phyloP scores from a whole-genome alignment of 2,888 invertebrate species.

The Drosophila aldrichi region DNA sequence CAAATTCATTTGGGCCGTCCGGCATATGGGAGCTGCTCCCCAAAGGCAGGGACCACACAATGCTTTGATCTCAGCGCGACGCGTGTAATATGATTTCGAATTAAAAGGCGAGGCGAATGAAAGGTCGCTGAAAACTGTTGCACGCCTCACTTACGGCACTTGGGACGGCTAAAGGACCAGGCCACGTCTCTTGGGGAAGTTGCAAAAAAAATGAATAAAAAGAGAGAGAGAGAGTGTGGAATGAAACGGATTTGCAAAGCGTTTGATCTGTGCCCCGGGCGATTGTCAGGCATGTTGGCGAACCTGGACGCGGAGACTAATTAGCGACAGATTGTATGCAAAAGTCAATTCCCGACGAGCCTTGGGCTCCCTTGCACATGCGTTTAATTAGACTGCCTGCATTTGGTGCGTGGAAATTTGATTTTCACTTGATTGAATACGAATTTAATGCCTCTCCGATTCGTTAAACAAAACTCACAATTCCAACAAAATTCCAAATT shows the following conservation, averaged over 20 bases:
- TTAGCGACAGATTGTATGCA: slow-evolving; percentile 37
- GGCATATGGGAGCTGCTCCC: slow-evolving; percentile 4
- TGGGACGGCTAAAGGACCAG: neutral
- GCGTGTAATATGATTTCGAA: slow-evolving; percentile 23
- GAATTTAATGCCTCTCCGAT: slow-evolving; percentile 56
- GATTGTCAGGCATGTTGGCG: slow-evolving; percentile 56
- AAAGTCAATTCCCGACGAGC: neutral
- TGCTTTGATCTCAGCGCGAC: slow-evolving; percentile 49
- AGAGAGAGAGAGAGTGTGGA: neutral
- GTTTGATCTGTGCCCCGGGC: slow-evolving; percentile 66
- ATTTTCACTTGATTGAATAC: slow-evolving; percentile 59
- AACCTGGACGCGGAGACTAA: slow-evolving; percentile 42
- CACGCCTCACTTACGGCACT: slow-evolving; percentile 1
- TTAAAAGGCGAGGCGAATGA: slow-evolving; percentile 1
- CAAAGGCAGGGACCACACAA: slow-evolving; percentile 3
- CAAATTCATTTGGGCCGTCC: neutral
- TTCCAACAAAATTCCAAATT: neutral
- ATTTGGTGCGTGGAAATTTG: slow-evolving; percentile 16
- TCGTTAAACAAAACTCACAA: slow-evolving; percentile 18
- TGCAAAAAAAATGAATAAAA: neutral
- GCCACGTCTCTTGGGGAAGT: neutral
- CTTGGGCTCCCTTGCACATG: slow-evolving; percentile 50
- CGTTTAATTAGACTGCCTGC: slow-evolving; percentile 66
- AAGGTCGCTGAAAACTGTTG: slow-evolving; percentile 1
- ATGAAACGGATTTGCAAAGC: slow-evolving; percentile 28